Conservation (phyloP, 2,797 vertebrate genomes). For the Malacoctenus gilli region DNA sequence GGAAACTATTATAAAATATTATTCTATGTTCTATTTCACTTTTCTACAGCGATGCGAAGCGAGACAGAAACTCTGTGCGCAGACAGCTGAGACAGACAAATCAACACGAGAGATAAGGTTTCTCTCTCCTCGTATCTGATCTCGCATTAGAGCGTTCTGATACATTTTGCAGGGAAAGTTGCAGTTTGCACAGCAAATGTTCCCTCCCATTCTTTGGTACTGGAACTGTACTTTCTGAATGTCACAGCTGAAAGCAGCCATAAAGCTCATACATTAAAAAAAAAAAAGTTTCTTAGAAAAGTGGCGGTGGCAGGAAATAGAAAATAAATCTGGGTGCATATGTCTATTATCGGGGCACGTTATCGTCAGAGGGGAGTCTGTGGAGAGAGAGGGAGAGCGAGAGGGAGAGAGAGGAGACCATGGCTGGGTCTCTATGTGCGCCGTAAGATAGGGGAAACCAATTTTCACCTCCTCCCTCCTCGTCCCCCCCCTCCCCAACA, state of each 20-base stretch:
- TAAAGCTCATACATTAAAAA: constrained; percentile 64
- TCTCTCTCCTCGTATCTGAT: constrained; percentile 15
- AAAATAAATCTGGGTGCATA: constrained; percentile 82
- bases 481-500: constrained; percentile 64
- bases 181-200: constrained; percentile 45
- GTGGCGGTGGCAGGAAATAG: constrained; percentile 75
- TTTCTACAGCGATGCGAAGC: constrained; percentile 14
- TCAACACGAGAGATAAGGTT: constrained; percentile 39
- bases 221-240: constrained; percentile 52
- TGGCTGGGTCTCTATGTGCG: constrained; percentile 72
- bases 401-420: constrained; percentile 63
- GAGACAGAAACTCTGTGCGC: constrained; percentile 23
- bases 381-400: constrained; percentile 66
- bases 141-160: constrained; percentile 35
- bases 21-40: constrained; percentile 5
- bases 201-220: constrained; percentile 28
- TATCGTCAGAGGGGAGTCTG: constrained; percentile 73
- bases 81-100: constrained; percentile 29
- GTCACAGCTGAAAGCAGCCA: constrained; percentile 62
- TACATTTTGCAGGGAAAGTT: constrained; percentile 36
- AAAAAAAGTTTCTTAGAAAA: constrained; percentile 69
- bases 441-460: constrained; percentile 79
- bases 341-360: constrained; percentile 78
- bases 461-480: constrained; percentile 76
- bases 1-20: constrained; percentile 5